These are phyloP conservation scores for Xiphophorus hellerii DNA, from an alignment of 2,113 vertebrate species.

Conservation along the genomic window DNA sequence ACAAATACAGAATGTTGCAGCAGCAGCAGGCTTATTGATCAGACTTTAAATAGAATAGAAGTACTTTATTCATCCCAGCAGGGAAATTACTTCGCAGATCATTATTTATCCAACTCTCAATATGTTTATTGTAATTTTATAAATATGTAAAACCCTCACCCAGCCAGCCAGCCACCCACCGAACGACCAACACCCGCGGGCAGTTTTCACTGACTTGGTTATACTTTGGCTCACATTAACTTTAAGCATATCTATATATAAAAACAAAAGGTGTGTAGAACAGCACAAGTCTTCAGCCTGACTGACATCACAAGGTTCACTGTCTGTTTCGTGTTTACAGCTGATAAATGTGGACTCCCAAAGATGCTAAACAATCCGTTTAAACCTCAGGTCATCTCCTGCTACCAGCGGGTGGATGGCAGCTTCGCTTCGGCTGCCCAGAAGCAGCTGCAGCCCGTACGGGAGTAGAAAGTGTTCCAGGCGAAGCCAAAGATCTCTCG, in stretches of 20 bases:
- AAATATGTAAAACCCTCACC: too few species aligned
- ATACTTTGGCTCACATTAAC: not conserved
- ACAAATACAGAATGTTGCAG: too few species aligned
- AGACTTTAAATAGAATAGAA: too few species aligned
- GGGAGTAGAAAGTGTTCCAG: not conserved
- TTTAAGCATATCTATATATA: too few species aligned
- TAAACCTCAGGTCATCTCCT: not conserved
- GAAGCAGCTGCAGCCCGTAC: not conserved
- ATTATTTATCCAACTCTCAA: too few species aligned
- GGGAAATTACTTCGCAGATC: too few species aligned
- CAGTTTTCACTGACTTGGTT: too few species aligned
- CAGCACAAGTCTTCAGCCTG: not conserved
- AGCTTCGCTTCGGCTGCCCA: not conserved
- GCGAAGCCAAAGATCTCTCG: not conserved
- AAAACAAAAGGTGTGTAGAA: not conserved
- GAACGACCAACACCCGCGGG: too few species aligned
- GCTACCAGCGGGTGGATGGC: not conserved
- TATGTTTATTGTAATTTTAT: too few species aligned
- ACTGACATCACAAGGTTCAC: not conserved
- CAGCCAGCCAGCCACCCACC: too few species aligned
- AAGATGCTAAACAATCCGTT: not conserved
- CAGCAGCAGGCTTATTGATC: too few species aligned
- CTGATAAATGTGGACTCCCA: not conserved
- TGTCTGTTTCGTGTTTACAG: not conserved
- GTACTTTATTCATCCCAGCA: too few species aligned